phyloP scores from a whole-genome alignment of 2,113 vertebrate genomes.

The Corythornis vintsioides region DNA sequence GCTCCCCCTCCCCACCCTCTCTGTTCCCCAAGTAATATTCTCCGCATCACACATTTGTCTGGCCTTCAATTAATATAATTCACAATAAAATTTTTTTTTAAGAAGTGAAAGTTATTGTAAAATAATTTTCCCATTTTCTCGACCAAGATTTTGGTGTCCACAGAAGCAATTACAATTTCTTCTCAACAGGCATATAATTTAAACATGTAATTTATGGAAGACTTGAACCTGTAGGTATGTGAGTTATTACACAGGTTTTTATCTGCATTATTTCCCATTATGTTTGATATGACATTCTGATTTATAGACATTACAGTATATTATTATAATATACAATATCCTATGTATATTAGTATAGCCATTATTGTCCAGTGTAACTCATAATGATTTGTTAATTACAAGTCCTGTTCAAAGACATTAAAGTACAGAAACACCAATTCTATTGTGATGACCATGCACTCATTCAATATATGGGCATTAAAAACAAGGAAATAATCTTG shows the following conservation, averaged over 20 bases:
- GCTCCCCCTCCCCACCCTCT: accelerated
- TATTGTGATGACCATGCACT: not conserved
- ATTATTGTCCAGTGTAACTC: not conserved
- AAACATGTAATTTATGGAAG: not conserved
- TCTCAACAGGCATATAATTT: not conserved
- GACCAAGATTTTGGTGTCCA: not conserved
- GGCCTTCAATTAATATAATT: not conserved
- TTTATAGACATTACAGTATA: not conserved
- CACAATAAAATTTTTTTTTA: not conserved
- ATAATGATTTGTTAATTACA: not conserved
- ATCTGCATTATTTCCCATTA: not conserved
- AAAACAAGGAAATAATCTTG: not conserved
- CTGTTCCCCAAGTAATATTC: too few relatives aligned
- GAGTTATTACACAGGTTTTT: not conserved
- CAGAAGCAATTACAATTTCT: not conserved
- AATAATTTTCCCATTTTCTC: not conserved
- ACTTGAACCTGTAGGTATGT: not conserved
- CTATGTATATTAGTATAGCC: not conserved
- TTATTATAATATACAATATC: too few relatives aligned
- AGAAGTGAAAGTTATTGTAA: not conserved
- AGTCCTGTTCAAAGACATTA: not conserved
- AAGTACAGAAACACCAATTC: not conserved
- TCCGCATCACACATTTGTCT: not conserved
- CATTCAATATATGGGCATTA: not conserved
- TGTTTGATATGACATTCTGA: not conserved